Conservation (phyloP, 1,140 invertebrate species). For the Diachasmimorpha longicaudata region DNA sequence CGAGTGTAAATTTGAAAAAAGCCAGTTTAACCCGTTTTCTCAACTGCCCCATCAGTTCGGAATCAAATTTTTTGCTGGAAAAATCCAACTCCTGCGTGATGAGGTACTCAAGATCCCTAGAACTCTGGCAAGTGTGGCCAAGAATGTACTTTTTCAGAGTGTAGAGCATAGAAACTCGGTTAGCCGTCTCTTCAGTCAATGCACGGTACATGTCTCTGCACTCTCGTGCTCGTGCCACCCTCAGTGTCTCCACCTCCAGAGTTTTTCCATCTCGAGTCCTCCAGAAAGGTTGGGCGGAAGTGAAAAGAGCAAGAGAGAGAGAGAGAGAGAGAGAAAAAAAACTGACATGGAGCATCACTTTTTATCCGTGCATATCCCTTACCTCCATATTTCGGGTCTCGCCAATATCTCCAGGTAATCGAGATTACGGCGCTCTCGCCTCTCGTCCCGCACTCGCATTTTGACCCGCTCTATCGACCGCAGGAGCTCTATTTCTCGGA, state of each 20-base stretch:
- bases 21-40: slow-evolving; percentile 60
- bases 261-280: slow-evolving; percentile 56
- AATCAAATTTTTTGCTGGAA: slow-evolving; percentile 60
- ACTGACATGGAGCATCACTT: background rate
- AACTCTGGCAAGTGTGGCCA: slow-evolving; percentile 63
- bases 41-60: slow-evolving; percentile 63
- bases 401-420: slow-evolving; percentile 69
- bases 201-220: slow-evolving; percentile 67
- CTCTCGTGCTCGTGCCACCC: slow-evolving; percentile 68
- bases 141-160: slow-evolving; percentile 56
- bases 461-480: slow-evolving; percentile 69
- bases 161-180: slow-evolving; percentile 66
- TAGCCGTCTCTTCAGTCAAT: slow-evolving; percentile 59
- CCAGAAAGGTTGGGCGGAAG: background rate
- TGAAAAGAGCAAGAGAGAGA: background rate
- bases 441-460: slow-evolving; percentile 64
- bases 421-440: slow-evolving; percentile 62
- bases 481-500: slow-evolving; percentile 72
- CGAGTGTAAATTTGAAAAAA: slow-evolving; percentile 34
- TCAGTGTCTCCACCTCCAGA: slow-evolving; percentile 68
- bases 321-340: background rate
- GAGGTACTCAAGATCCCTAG: slow-evolving; percentile 64
- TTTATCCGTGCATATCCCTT: background rate
- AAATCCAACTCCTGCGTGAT: slow-evolving; percentile 71
- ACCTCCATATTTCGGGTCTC: slow-evolving; percentile 68